Evolutionary conservation across 2,888 invertebrate species (phyloP).

Genomic region (Girardia tigrina): DNA sequence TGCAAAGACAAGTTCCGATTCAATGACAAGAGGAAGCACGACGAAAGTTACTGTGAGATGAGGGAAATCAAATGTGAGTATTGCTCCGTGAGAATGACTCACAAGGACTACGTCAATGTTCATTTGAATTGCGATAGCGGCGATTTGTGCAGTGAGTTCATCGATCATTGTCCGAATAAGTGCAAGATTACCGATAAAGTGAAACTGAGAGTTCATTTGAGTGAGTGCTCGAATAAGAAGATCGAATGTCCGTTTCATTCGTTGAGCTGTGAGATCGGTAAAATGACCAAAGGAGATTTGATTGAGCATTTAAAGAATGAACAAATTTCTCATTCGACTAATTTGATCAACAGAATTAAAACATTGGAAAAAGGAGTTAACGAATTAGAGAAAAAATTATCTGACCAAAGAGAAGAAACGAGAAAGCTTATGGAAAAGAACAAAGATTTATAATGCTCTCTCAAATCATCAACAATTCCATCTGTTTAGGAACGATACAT

Average conservation of each 20-base stretch:
- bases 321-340: background rate
- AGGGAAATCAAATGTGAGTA: too few relatives aligned
- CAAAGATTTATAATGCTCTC: too few relatives aligned
- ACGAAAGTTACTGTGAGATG: too few relatives aligned
- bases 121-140: too few relatives aligned
- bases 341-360: background rate
- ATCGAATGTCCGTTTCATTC: conserved; percentile 11
- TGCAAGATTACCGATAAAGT: background rate
- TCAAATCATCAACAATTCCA: too few relatives aligned
- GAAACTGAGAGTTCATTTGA: background rate
- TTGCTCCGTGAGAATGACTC: too few relatives aligned
- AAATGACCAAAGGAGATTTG: background rate
- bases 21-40: too few relatives aligned
- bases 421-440: background rate
- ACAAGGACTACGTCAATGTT: too few relatives aligned
- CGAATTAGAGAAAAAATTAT: background rate
- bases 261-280: background rate
- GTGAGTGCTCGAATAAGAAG: background rate
- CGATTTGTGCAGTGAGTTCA: too few relatives aligned
- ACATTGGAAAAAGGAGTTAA: background rate
- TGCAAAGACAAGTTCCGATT: too few relatives aligned
- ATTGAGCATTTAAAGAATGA: background rate
- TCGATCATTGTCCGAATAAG: too few relatives aligned
- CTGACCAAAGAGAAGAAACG: background rate
- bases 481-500: too few relatives aligned